Conservation (phyloP, 1,140 invertebrate species). For the Hypsibius dujardini region DNA sequence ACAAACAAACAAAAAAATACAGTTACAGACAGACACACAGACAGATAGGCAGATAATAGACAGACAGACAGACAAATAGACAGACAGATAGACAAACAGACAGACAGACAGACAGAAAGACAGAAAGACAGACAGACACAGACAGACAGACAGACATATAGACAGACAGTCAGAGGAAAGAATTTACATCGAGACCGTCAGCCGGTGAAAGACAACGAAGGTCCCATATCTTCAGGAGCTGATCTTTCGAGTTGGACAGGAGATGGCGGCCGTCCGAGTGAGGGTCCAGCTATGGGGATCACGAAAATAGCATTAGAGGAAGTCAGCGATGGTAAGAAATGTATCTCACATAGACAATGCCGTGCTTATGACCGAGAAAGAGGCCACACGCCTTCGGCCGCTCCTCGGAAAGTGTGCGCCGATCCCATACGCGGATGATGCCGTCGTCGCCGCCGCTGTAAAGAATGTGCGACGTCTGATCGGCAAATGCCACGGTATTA, state of each 20-base stretch:
- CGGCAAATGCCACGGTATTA: constrained; percentile 61
- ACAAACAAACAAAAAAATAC: constrained; percentile 19
- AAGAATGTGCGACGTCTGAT: constrained; percentile 57
- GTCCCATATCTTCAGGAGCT: constrained; percentile 77
- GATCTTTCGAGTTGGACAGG: constrained; percentile 71
- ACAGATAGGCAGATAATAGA: too few relatives aligned
- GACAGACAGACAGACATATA: neutral
- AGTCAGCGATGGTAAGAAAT: neutral
- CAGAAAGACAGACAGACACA: neutral
- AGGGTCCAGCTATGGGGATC: constrained; percentile 14
- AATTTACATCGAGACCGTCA: constrained; percentile 36
- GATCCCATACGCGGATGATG: constrained; percentile 59
- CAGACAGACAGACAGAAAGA: neutral
- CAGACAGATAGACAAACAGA: too few relatives aligned
- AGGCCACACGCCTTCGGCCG: constrained; percentile 51
- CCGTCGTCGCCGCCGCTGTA: constrained; percentile 69
- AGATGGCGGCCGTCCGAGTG: constrained; percentile 55
- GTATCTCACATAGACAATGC: constrained; percentile 62
- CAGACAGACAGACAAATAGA: too few relatives aligned
- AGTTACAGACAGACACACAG: too few relatives aligned
- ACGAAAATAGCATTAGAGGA: constrained; percentile 13
- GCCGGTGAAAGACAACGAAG: constrained; percentile 46
- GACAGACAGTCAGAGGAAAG: constrained; percentile 4
- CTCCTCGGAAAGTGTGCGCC: constrained; percentile 46
- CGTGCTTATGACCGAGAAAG: constrained; percentile 61